phyloP scores from a whole-genome alignment of 1,140 invertebrate genomes.

The Heliconius hewitsoni region DNA sequence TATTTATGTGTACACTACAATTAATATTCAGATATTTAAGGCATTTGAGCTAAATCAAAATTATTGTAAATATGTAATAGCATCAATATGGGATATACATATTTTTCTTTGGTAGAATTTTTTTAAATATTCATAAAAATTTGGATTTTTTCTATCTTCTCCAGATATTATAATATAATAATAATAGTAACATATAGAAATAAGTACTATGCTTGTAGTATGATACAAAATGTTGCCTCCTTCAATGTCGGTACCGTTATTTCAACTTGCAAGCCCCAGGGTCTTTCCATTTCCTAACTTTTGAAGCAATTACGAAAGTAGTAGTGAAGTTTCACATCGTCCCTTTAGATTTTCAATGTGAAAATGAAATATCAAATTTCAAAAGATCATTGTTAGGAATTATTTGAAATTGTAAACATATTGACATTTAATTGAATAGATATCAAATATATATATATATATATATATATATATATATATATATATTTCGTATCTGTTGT shows the following conservation, averaged over 20 bases:
- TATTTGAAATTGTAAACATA: neutral
- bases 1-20: too few relatives aligned
- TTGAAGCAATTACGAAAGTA: constrained; percentile 70
- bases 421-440: too few relatives aligned
- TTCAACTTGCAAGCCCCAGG: constrained; percentile 48
- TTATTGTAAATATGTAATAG: too few relatives aligned
- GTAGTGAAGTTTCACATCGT: constrained; percentile 64
- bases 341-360: constrained; percentile 59
- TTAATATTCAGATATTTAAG: too few relatives aligned
- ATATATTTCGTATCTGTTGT: too few relatives aligned
- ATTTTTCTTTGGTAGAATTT: too few relatives aligned
- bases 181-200: neutral
- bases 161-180: neutral
- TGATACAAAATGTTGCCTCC: constrained; percentile 29
- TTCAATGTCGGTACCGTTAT: constrained; percentile 47
- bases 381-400: constrained; percentile 26
- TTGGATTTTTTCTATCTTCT: too few relatives aligned
- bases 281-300: constrained; percentile 61
- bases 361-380: constrained; percentile 61
- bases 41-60: too few relatives aligned
- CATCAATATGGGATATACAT: too few relatives aligned
- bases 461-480: too few relatives aligned
- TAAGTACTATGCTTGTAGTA: constrained; percentile 13
- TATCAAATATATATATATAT: too few relatives aligned
- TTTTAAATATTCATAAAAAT: too few relatives aligned